A percentile compares a stretch with the other conserved stretches of the same genome.
These are phyloP conservation scores for Ictidomys tridecemlineatus DNA, from an alignment of 2,113 vertebrate genomes.

Conservation along the genomic window DNA sequence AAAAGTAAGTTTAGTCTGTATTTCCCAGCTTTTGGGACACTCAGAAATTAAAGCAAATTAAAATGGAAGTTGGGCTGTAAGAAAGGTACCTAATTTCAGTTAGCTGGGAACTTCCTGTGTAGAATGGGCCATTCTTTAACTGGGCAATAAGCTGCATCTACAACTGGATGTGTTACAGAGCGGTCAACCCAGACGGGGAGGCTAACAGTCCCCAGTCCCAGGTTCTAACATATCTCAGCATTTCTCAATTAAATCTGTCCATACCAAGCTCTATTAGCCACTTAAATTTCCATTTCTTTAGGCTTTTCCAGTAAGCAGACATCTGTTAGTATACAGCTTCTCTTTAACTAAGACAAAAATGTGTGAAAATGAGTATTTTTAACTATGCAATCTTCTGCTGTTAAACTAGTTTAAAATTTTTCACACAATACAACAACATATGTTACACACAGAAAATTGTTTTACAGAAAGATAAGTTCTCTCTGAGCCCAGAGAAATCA, in stretches of 20 bases:
- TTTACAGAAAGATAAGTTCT: not conserved
- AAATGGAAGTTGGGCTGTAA: not conserved
- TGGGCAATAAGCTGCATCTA: not conserved
- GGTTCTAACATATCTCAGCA: not conserved
- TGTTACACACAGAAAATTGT: not conserved
- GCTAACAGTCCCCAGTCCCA: too few relatives aligned
- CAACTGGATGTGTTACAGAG: too few relatives aligned
- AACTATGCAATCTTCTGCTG: not conserved
- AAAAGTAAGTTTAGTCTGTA: not conserved
- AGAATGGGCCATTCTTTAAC: not conserved
- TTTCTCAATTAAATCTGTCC: not conserved
- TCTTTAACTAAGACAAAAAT: conserved; percentile 3
- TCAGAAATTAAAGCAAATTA: conserved; percentile 13
- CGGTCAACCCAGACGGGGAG: not conserved
- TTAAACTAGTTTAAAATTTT: conserved; percentile 27
- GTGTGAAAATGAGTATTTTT: conserved; percentile 43
- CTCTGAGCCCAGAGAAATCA: not conserved
- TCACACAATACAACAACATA: conserved; percentile 17
- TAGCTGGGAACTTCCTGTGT: not conserved
- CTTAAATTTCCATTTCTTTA: not conserved
- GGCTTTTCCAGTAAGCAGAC: not conserved
- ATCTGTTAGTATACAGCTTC: not conserved
- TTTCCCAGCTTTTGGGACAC: not conserved
- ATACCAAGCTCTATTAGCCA: not conserved
- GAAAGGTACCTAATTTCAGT: not conserved